These are phyloP conservation scores for Leucophenga montana DNA, from an alignment of 2,888 invertebrate species.

Conservation along the genomic window DNA sequence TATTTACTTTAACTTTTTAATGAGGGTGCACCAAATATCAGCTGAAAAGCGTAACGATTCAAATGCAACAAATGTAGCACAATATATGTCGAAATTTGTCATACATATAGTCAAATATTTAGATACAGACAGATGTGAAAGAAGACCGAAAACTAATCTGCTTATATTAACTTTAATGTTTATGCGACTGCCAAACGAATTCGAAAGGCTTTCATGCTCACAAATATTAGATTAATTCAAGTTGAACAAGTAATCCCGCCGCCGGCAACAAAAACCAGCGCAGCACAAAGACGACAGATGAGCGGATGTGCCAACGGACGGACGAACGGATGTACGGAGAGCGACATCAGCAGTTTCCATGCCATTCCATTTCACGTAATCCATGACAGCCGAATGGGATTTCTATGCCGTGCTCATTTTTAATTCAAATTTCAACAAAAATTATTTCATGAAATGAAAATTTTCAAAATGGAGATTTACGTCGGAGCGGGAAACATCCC, in stretches of 20 bases:
- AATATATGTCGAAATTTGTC: not conserved
- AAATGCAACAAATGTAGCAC: not conserved
- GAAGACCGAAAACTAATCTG: conserved; percentile 7
- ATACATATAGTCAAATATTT: not conserved
- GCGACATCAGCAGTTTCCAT: no score
- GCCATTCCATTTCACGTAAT: not conserved
- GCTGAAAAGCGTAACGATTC: not conserved
- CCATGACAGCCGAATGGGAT: conserved; percentile 1
- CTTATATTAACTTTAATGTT: conserved; percentile 10
- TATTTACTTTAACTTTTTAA: no score
- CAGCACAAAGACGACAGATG: not conserved
- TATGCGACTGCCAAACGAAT: conserved; percentile 25
- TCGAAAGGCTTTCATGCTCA: conserved; percentile 12
- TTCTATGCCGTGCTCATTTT: not conserved
- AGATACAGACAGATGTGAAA: no score
- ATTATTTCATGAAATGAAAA: not conserved
- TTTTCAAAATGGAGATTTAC: conserved; percentile 17
- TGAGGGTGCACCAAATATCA: not conserved
- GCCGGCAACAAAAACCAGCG: not conserved
- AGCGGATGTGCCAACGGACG: not conserved
- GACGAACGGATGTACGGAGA: not conserved
- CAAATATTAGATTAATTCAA: conserved; percentile 35
- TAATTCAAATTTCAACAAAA: not conserved
- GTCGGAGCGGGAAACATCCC: not conserved
- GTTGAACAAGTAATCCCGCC: conserved; percentile 31